phyloP scores from a whole-genome alignment of 1,140 invertebrate genomes.

The Delia radicum region DNA sequence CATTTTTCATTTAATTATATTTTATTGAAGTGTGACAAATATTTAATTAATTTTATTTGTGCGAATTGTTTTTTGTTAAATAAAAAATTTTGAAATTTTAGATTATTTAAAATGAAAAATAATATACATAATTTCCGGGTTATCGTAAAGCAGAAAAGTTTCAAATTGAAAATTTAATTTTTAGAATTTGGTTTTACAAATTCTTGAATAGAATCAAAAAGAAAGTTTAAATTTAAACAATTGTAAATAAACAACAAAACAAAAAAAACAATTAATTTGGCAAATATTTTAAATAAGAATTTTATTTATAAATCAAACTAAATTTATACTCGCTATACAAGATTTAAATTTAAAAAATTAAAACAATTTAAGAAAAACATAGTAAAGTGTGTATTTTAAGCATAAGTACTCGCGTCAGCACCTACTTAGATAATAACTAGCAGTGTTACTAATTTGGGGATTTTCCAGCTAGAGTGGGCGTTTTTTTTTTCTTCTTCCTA shows the following conservation, averaged over 20 bases:
- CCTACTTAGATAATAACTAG: not conserved
- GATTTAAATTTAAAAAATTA: not conserved
- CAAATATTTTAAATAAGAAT: not conserved
- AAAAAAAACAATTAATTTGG: not conserved
- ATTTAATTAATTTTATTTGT: conserved; percentile 13
- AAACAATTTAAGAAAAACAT: not conserved
- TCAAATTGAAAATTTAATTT: not conserved
- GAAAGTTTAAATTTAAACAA: not conserved
- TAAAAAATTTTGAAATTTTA: not conserved
- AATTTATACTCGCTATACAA: not conserved
- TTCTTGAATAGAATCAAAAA: no score
- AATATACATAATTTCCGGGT: not conserved
- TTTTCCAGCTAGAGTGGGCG: no score
- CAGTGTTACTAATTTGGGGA: not conserved
- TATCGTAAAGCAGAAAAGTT: not conserved
- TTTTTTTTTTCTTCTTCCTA: no score
- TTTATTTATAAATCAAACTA: not conserved
- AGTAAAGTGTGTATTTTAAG: not conserved
- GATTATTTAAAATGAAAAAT: not conserved
- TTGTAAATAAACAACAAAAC: not conserved
- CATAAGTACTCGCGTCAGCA: not conserved
- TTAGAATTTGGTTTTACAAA: not conserved
- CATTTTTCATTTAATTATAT: conserved; percentile 20
- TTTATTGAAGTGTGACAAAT: conserved; percentile 23
- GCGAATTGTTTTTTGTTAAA: not conserved